Percentiles rank a stretch among this genome's conserved stretches.
phyloP scores from a whole-genome alignment of 2,888 invertebrate genomes.

The Chromoteleia sp. region DNA sequence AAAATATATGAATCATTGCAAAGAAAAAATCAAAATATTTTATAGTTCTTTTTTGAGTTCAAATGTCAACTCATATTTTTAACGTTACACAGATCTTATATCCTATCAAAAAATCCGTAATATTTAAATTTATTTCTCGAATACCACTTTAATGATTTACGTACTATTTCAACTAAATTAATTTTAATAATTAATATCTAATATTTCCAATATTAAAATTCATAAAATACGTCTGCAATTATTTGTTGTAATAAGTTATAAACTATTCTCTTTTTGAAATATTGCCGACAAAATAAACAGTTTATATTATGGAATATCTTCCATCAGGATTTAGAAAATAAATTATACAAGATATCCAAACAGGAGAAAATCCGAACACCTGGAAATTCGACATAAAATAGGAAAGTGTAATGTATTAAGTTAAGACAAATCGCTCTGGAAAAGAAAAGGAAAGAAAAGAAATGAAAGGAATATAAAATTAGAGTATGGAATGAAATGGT shows the following conservation, averaged over 20 bases:
- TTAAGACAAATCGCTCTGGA: conserved; percentile 41
- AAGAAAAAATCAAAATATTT: too few relatives aligned
- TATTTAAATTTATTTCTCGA: too few relatives aligned
- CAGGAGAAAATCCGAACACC: conserved; percentile 10
- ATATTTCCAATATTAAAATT: too few relatives aligned
- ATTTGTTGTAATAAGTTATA: not conserved
- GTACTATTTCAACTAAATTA: too few relatives aligned
- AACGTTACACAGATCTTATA: too few relatives aligned
- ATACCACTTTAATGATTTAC: too few relatives aligned
- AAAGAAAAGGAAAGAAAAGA: conserved; percentile 47
- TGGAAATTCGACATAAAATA: conserved; percentile 29
- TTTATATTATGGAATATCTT: not conserved
- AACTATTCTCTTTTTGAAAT: not conserved
- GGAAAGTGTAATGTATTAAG: conserved; percentile 10
- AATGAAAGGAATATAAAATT: conserved; percentile 58
- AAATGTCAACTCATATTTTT: too few relatives aligned
- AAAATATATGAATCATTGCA: too few relatives aligned
- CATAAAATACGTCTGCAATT: too few relatives aligned
- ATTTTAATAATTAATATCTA: too few relatives aligned
- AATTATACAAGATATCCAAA: not conserved
- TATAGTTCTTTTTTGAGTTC: too few relatives aligned
- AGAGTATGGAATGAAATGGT: conserved; percentile 51
- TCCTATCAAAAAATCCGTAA: too few relatives aligned
- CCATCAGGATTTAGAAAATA: not conserved
- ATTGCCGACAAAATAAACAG: not conserved